These are phyloP conservation scores for Hypolimnas misippus DNA, from an alignment of 2,888 invertebrate species.

Conservation along the genomic window DNA sequence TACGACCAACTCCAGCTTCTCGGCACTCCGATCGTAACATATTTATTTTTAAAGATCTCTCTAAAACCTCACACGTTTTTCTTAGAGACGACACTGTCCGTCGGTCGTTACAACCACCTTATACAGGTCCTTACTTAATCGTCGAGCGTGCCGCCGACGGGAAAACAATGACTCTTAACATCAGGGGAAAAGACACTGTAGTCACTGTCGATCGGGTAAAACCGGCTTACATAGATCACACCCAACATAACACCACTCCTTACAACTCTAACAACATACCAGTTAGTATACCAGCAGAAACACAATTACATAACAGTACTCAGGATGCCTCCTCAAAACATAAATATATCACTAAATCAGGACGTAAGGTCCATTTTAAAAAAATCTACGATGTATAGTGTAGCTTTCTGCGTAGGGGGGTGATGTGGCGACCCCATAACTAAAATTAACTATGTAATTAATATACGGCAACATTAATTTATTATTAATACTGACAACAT, in stretches of 20 bases:
- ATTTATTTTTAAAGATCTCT: slow-evolving; percentile 26
- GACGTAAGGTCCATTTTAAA: background rate
- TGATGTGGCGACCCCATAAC: slow-evolving; percentile 2
- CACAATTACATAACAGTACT: background rate
- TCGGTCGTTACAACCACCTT: slow-evolving; percentile 34
- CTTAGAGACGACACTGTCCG: slow-evolving; percentile 31
- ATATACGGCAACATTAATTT: no score
- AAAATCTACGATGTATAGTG: background rate
- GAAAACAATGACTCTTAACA: slow-evolving; percentile 21
- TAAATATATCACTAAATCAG: background rate
- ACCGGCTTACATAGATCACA: background rate
- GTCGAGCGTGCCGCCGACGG: slow-evolving; percentile 19
- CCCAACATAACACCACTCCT: no score
- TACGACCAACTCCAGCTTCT: slow-evolving; percentile 24
- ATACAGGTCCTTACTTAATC: slow-evolving; percentile 29
- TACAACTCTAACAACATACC: no score
- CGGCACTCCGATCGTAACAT: slow-evolving; percentile 13
- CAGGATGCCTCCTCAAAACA: background rate
- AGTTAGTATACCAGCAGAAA: no score
- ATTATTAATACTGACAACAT: no score
- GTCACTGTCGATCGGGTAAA: slow-evolving; percentile 1
- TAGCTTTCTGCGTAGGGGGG: background rate
- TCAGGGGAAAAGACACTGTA: slow-evolving; percentile 20
- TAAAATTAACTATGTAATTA: no score
- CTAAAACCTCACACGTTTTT: slow-evolving; percentile 19